phyloP scores from a whole-genome alignment of 1,140 invertebrate species.

The Brachionus manjavacas region DNA sequence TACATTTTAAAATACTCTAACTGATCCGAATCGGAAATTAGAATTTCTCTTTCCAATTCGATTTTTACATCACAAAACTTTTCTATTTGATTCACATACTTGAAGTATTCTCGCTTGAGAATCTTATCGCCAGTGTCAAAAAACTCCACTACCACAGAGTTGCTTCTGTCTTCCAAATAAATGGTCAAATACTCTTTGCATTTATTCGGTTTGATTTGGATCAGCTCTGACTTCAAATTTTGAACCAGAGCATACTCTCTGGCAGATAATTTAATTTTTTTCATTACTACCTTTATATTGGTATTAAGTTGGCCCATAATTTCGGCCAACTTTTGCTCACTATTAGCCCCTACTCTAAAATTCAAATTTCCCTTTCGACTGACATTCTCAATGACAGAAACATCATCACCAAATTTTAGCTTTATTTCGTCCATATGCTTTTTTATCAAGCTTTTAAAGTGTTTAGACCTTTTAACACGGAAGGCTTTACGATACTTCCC shows the following conservation, averaged over 20 bases:
- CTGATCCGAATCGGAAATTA: not conserved
- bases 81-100: not conserved
- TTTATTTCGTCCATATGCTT: not conserved
- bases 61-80: not conserved
- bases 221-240: not conserved
- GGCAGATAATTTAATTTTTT: not conserved
- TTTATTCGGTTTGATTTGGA: not conserved
- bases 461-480: not conserved
- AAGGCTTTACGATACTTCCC: not conserved
- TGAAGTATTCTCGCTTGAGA: not conserved
- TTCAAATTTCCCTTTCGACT: not conserved
- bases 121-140: not conserved
- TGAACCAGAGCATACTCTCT: not conserved
- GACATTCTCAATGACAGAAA: not conserved
- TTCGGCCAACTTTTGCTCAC: not conserved
- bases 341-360: not conserved
- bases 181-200: not conserved
- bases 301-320: not conserved
- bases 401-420: not conserved
- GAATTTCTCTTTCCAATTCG: not conserved
- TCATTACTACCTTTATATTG: not conserved
- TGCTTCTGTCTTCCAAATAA: not conserved
- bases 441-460: not conserved
- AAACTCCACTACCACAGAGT: not conserved
- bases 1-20: not conserved